These are phyloP conservation scores for Lagocephalus sceleratus DNA, from an alignment of 2,797 vertebrate species.

Conservation along the genomic window DNA sequence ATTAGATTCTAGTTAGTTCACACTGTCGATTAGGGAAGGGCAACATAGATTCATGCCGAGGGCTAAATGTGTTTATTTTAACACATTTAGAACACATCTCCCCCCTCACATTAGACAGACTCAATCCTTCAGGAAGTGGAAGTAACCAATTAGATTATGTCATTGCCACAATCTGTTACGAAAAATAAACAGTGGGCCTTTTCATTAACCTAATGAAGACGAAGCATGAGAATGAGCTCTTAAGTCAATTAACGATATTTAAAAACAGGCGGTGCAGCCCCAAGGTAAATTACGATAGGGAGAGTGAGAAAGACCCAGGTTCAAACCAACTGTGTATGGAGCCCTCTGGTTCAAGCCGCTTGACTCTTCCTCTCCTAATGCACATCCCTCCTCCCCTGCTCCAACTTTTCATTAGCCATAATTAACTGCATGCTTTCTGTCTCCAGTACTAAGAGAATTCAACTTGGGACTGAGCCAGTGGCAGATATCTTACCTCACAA, in stretches of 20 bases:
- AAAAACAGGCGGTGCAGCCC: conserved; percentile 77
- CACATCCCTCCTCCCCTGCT: conserved; percentile 64
- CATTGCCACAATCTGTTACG: conserved; percentile 81
- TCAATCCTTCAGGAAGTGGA: conserved; percentile 77
- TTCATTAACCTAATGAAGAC: conserved; percentile 87
- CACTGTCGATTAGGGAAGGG: conserved; percentile 73
- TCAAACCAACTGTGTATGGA: conserved; percentile 78
- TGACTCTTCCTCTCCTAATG: conserved; percentile 70
- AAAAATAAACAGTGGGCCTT: conserved; percentile 81
- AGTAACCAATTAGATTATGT: conserved; percentile 80
- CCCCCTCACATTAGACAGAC: conserved; percentile 69
- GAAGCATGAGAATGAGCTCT: conserved; percentile 79
- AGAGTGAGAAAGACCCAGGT: conserved; percentile 73
- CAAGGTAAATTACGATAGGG: conserved; percentile 78
- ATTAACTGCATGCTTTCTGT: conserved; percentile 72
- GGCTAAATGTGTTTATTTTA: conserved; percentile 77
- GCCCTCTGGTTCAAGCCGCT: conserved; percentile 77
- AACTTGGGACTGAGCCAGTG: conserved; percentile 37
- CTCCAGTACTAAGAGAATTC: conserved; percentile 52
- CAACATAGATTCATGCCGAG: conserved; percentile 73
- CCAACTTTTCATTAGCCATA: conserved; percentile 76
- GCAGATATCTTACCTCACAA: not conserved
- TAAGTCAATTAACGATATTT: conserved; percentile 85
- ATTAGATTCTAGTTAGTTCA: conserved; percentile 76
- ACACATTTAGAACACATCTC: conserved; percentile 47